Evolutionary conservation across 2,113 vertebrate genomes (phyloP).

Genomic region (Dasypus novemcinctus): DNA sequence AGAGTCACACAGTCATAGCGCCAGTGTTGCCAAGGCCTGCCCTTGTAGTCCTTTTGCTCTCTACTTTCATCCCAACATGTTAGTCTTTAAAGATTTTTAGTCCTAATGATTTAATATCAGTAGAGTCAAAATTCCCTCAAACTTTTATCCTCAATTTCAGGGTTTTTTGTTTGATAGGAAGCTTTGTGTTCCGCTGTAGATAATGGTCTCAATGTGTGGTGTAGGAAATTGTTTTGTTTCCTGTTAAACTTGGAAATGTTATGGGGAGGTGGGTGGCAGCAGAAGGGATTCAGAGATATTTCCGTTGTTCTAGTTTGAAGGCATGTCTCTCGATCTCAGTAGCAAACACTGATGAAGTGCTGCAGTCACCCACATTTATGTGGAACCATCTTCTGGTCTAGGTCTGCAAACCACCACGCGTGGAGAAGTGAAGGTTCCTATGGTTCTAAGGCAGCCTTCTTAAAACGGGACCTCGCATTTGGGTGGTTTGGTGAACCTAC

Average conservation of each 20-base stretch:
- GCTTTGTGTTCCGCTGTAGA: neutral
- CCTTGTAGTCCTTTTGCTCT: neutral
- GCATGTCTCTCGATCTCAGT: neutral
- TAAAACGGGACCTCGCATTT: neutral
- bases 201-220: neutral
- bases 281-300: neutral
- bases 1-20: neutral
- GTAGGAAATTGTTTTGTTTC: conserved; percentile 34
- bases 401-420: neutral
- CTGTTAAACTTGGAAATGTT: neutral
- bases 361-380: neutral
- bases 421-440: neutral
- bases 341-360: neutral
- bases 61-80: neutral
- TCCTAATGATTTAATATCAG: neutral
- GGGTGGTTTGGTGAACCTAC: neutral
- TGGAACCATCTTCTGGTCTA: neutral
- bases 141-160: neutral
- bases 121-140: neutral
- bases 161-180: neutral
- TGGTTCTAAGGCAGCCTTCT: neutral
- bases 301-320: neutral
- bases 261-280: neutral
- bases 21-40: neutral
- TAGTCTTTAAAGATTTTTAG: neutral